Base-by-base conservation (phyloP, 2,113 vertebrate species). In the Hippocampus zosterae region DNA sequence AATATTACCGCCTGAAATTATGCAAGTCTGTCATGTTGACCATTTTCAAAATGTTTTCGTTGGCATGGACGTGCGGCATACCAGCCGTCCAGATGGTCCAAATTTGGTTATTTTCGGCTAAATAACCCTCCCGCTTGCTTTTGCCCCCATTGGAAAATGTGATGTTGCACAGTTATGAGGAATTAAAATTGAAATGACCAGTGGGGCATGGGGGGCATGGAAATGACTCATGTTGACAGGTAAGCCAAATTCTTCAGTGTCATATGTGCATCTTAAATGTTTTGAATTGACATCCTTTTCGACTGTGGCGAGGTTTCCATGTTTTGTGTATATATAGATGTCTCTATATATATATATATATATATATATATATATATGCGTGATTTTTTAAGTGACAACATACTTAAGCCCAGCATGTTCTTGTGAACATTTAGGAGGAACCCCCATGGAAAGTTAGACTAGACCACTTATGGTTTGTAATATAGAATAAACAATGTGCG, bases 41-140 rank as follows among this genome's bases (percentile, higher is more conserved):
- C 71, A 85, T 81, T 88, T 88, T 74, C 80, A 91, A 82, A 62
- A 75, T 89, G 88, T 92, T 91, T 91, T 80, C 67, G 64, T 86
- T 91, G 90, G 87, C 89, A 74, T 52, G 1, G 18, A 29, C 67
- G 15, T 27, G 77, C 70, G 77, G 65, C 87, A 85, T 88, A 84
- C 81, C 85, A 76, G 76, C 27, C 69, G 57, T 72, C 86, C 90
- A 92, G 90, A 89, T 91, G 87, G 84, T 80, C 79, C 84, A 80
- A 88, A 79, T 90, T 90, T 91, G 79, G 86, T 82, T 91, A 88
- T 91, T 87, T 90, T 88, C 86, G 88, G 89, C 71, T 40, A 80
- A 88, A 87, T 83, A 85, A 87, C 85, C 78, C 41, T 55, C 9
- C 48, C 62, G 64, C 73, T n/a, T 70, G 25, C 59, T 81, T 77